Evolutionary conservation across 2,888 invertebrate species (phyloP), one percentile per base, ranked within the genome.

Genomic region (Tinea trinotella): DNA sequence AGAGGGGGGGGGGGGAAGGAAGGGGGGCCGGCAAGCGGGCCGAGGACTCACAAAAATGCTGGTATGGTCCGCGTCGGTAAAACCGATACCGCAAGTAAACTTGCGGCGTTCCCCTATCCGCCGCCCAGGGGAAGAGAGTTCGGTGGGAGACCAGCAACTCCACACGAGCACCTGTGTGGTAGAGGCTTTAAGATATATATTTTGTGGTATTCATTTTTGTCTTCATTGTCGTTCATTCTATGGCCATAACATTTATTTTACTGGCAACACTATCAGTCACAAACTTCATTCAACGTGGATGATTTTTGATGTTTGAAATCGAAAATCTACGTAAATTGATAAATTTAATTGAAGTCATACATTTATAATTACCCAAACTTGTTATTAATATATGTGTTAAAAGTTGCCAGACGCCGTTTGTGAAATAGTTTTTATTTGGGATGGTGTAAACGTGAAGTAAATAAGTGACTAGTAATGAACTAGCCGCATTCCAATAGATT

Each of bases 241-340:
- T 24, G 24, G 5, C 24, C 24, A 24, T 7, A 24, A 24, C 9
- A 24, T 24, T 24, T 24, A 7, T 24, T 24, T 24, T 24, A 24
- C 5, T 12, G 15, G 40, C 40, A 40, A 40, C 40, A 15, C 40
- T 7, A 40, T 2, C 30, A 7, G 12, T 40, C 15, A 40, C 40
- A 40, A 40, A 40, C 40, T 40, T 40, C 46, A 46, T 46, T 46
- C 46, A 46, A 46, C 46, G 46, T 46, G 46, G 46, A 46, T 46
- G 46, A 19, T 19, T 46, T 17, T 46, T 17, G 17, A 15, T 46
- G 46, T 15, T 19, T 17, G 46, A 46, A 40, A 40, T 40, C 7
- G 35, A 10, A 7, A 4, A n/a, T n/a, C 5, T 9, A 7, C 35
- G 40, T 15, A 15, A 40, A 40, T 40, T n/a, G 13, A 12, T 15